Conservation (phyloP, 2,888 invertebrate species). For the Netelia virgata region DNA sequence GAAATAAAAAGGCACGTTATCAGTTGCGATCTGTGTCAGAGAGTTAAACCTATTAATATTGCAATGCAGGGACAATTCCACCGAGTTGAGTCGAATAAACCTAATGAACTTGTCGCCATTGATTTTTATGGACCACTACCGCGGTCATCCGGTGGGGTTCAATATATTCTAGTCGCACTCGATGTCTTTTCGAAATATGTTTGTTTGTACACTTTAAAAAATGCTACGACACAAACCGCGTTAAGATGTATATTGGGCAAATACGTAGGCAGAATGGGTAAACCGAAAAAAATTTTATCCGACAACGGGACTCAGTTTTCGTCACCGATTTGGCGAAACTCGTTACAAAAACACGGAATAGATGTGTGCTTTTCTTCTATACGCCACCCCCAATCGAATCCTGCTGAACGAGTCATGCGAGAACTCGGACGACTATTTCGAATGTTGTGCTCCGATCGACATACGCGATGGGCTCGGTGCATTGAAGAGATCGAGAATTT, state of each 20-base stretch:
- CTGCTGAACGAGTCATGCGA: constrained; percentile 44
- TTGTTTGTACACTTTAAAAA: too few relatives aligned
- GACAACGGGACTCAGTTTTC: constrained; percentile 42
- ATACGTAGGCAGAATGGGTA: constrained; percentile 10
- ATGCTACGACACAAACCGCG: neutral
- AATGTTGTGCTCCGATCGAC: constrained; percentile 42
- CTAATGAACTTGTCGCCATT: too few relatives aligned
- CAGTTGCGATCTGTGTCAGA: too few relatives aligned
- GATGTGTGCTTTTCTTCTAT: constrained; percentile 23
- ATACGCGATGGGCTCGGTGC: constrained; percentile 49
- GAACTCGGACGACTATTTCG: constrained; percentile 47
- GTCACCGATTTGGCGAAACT: constrained; percentile 22
- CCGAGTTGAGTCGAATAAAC: too few relatives aligned
- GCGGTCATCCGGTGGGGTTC: too few relatives aligned
- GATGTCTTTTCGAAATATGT: too few relatives aligned
- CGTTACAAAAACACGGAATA: constrained; percentile 19
- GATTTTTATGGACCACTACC: too few relatives aligned
- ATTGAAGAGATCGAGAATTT: constrained; percentile 12
- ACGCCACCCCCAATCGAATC: constrained; percentile 50
- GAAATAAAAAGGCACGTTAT: too few relatives aligned
- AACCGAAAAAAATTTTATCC: constrained; percentile 37
- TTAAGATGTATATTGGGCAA: neutral
- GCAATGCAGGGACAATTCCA: too few relatives aligned
- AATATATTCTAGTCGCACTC: too few relatives aligned
- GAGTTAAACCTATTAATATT: too few relatives aligned